Percentiles rank a stretch among this genome's conserved stretches.
Evolutionary conservation across 30 jellyfish, hydroid and myxozoan species (phyloP).

Genomic region (Chrysaora quinquecirrha): DNA sequence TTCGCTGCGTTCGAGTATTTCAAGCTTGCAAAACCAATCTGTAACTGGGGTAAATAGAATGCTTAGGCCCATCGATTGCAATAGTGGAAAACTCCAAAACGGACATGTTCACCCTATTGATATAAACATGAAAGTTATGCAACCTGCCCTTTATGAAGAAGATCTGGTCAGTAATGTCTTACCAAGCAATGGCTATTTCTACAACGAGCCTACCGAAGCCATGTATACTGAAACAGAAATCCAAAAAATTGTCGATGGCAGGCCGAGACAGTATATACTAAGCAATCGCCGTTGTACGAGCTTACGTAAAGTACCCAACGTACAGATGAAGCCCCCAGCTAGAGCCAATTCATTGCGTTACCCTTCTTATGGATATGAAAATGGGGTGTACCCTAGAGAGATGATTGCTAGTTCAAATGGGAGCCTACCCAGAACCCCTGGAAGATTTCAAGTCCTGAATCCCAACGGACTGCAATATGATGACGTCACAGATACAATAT

Average conservation of each 20-base stretch:
- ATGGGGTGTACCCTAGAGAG: background rate
- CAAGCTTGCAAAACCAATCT: background rate
- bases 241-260: background rate
- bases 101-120: background rate
- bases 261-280: background rate
- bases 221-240: slow-evolving; percentile 4
- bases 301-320: slow-evolving; percentile 30
- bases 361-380: background rate
- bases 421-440: slow-evolving; percentile 1
- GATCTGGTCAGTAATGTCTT: background rate
- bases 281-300: slow-evolving; percentile 57
- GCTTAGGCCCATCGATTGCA: background rate
- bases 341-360: background rate
- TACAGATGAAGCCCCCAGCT: background rate
- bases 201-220: background rate
- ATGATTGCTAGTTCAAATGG: background rate
- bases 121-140: background rate
- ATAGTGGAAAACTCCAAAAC: background rate
- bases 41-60: background rate
- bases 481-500: background rate
- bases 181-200: slow-evolving; percentile 24
- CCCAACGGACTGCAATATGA: background rate
- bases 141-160: background rate
- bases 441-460: background rate
- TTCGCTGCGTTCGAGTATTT: background rate